A percentile compares a stretch with the other conserved stretches of the same genome.
Evolutionary conservation across 2,797 vertebrate genomes (phyloP).

Genomic region (Steatocranus sp.): DNA sequence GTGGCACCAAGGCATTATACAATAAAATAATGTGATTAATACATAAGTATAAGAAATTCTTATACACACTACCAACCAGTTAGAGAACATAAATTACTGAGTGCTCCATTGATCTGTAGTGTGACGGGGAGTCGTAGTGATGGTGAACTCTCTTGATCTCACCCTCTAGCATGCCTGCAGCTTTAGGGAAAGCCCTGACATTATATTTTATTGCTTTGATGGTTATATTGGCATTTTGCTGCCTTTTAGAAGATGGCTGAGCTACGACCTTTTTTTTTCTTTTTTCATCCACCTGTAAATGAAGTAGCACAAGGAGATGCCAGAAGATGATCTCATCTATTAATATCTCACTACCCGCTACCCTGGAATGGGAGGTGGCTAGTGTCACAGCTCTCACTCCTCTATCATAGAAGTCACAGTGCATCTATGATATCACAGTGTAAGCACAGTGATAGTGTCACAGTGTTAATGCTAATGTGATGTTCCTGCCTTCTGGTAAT

Average conservation of each 20-base stretch:
- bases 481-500: conserved; percentile 71
- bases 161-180: conserved; percentile 53
- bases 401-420: conserved; percentile 63
- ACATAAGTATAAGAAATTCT: too few species aligned
- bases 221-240: conserved; percentile 69
- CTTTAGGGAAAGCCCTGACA: conserved; percentile 67
- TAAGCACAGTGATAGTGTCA: conserved; percentile 15
- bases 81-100: conserved; percentile 65
- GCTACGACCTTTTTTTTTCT: conserved; percentile 60
- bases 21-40: too few species aligned
- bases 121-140: conserved; percentile 62
- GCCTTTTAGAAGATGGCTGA: conserved; percentile 66
- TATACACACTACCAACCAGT: conserved; percentile 39
- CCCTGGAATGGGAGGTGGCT: conserved; percentile 29
- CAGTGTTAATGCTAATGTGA: conserved; percentile 46
- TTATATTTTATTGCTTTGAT: conserved; percentile 67
- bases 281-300: conserved; percentile 56
- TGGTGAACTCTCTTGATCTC: conserved; percentile 64
- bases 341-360: conserved; percentile 27
- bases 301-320: conserved; percentile 61
- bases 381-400: conserved; percentile 61
- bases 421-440: conserved; percentile 57
- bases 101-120: conserved; percentile 66
- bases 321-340: conserved; percentile 65
- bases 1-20: too few species aligned